phyloP scores from a whole-genome alignment of 2,888 invertebrate species.

The Altica lythri region DNA sequence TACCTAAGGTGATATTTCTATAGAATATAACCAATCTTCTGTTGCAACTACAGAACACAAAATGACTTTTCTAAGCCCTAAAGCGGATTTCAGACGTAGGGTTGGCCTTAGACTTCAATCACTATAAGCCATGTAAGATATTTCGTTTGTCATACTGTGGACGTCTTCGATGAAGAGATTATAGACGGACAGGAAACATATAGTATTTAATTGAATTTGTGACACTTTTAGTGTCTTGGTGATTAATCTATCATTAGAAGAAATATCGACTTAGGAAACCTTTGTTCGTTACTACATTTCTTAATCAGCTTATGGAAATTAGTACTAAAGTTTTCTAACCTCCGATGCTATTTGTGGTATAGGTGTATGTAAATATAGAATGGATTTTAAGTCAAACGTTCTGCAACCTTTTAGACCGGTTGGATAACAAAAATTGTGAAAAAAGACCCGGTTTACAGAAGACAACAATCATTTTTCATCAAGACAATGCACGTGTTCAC shows the following conservation, averaged over 20 bases:
- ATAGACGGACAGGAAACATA: conserved; percentile 16
- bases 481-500: too few species aligned
- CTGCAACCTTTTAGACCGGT: too few species aligned
- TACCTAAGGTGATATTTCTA: conserved; percentile 6
- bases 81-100: conserved; percentile 31
- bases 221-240: conserved; percentile 1
- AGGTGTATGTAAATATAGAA: too few species aligned
- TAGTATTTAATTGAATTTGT: conserved; percentile 22
- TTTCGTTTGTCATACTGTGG: conserved; percentile 23
- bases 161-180: conserved; percentile 30
- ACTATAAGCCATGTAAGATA: conserved; percentile 25
- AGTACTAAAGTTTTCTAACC: too few species aligned
- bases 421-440: too few species aligned
- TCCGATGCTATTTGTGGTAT: too few species aligned
- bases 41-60: conserved; percentile 28
- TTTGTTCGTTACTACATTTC: too few species aligned
- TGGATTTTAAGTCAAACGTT: too few species aligned
- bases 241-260: conserved; percentile 3
- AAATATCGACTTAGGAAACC: neutral
- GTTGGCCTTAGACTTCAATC: conserved; percentile 30
- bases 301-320: too few species aligned
- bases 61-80: conserved; percentile 36
- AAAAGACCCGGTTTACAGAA: too few species aligned
- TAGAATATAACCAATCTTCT: conserved; percentile 16
- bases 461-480: too few species aligned